Conservation (phyloP, 92 coral and sea anemone species). For the Metridium senile region DNA sequence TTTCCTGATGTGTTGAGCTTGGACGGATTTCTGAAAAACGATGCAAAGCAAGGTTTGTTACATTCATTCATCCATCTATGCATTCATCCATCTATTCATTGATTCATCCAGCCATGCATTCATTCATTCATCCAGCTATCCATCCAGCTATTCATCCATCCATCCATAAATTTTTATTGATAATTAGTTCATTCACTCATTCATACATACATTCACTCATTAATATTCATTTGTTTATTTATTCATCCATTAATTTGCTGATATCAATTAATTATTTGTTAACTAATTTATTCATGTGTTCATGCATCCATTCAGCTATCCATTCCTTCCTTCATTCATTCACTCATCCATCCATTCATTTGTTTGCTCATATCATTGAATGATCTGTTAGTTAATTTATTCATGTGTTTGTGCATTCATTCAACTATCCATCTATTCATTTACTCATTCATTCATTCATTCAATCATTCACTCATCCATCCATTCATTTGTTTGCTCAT, state of each 20-base stretch:
- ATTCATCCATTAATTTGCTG: background rate
- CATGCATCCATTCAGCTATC: no score
- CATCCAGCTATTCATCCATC: background rate
- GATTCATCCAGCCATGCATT: background rate
- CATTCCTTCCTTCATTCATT: no score
- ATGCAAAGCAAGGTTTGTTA: conserved; percentile 17
- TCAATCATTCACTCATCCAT: no score
- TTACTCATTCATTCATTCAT: no score
- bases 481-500: no score
- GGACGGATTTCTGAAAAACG: conserved; percentile 72
- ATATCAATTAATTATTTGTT: no score
- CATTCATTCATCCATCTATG: background rate
- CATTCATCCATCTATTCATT: background rate
- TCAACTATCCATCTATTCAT: no score
- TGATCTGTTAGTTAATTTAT: no score
- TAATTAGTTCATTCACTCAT: background rate
- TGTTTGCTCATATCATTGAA: no score
- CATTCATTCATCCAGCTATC: background rate
- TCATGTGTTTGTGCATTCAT: no score
- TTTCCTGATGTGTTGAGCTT: conserved; percentile 89
- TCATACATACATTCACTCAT: background rate
- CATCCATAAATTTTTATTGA: background rate
- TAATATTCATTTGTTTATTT: background rate
- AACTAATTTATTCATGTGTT: no score
- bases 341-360: no score